These are phyloP conservation scores for Bombus superbus DNA, from an alignment of 1,140 invertebrate species.

Conservation along the genomic window DNA sequence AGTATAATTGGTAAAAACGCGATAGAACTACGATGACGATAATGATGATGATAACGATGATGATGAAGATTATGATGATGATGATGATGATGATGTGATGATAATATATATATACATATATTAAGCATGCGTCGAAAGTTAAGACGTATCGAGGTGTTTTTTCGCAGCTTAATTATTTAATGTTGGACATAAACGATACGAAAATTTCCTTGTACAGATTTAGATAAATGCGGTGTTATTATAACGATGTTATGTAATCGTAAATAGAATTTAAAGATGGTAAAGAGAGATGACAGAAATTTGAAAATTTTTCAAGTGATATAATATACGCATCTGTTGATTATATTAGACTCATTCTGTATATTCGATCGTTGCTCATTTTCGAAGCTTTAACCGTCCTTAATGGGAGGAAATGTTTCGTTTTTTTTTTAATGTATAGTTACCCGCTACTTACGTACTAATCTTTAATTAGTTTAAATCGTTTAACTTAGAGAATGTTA, in stretches of 20 bases:
- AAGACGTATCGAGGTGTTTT: conserved; percentile 10
- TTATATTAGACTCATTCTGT: conserved; percentile 51
- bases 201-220: conserved; percentile 47
- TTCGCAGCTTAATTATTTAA: conserved; percentile 45
- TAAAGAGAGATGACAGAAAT: conserved; percentile 16
- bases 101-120: conserved; percentile 17
- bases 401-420: conserved; percentile 32
- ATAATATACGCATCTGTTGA: conserved; percentile 45
- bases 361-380: conserved; percentile 52
- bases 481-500: conserved; percentile 49
- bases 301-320: conserved; percentile 40
- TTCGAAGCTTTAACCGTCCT: conserved; percentile 51
- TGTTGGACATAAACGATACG: conserved; percentile 31
- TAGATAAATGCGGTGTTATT: conserved; percentile 44
- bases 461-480: conserved; percentile 49
- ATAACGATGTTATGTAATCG: conserved; percentile 46
- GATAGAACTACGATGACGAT: not conserved
- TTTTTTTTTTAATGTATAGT: conserved; percentile 49
- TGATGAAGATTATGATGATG: not conserved
- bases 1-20: conserved; percentile 4
- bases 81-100: not conserved
- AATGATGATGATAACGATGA: too few species aligned
- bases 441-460: conserved; percentile 44
- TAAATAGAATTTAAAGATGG: conserved; percentile 34
- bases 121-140: conserved; percentile 34